Percentiles rank a stretch among this genome's conserved stretches.
Conservation (phyloP, 2,113 vertebrate genomes). For the Lipophrys pholis region DNA sequence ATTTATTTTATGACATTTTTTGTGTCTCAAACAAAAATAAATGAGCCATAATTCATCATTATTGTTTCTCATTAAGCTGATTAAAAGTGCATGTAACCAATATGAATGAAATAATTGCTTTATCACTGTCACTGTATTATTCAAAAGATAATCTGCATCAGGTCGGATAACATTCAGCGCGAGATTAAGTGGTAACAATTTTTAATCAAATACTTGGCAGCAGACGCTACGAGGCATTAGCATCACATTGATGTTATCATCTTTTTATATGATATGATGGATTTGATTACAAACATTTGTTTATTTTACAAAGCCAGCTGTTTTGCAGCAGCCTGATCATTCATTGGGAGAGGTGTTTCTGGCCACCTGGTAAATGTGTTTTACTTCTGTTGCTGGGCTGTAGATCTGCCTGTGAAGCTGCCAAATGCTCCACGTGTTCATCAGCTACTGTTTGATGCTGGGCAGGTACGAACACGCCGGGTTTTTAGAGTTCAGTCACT, state of each 20-base stretch:
- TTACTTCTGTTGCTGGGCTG: background rate
- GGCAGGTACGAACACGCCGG: background rate
- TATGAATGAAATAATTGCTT: background rate
- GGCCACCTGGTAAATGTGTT: background rate
- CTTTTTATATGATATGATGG: too few species aligned
- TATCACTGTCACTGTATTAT: too few species aligned
- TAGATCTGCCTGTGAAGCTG: background rate
- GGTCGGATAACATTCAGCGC: background rate
- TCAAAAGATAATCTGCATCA: background rate
- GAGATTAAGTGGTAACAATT: background rate
- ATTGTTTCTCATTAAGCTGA: background rate
- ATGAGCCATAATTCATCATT: background rate
- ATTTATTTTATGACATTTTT: background rate
- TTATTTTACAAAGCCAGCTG: background rate
- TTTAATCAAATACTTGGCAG: background rate
- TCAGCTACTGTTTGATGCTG: background rate
- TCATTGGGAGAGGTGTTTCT: background rate
- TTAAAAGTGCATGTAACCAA: background rate
- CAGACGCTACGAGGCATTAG: background rate
- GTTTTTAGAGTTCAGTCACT: background rate
- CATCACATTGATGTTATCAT: background rate
- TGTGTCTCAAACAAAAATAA: background rate
- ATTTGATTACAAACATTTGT: too few species aligned
- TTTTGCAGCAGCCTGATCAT: slow-evolving; percentile 6
- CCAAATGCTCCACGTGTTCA: slow-evolving; percentile 6